phyloP scores from a whole-genome alignment of 2,888 invertebrate genomes.

The Ennomos fuscantarius region DNA sequence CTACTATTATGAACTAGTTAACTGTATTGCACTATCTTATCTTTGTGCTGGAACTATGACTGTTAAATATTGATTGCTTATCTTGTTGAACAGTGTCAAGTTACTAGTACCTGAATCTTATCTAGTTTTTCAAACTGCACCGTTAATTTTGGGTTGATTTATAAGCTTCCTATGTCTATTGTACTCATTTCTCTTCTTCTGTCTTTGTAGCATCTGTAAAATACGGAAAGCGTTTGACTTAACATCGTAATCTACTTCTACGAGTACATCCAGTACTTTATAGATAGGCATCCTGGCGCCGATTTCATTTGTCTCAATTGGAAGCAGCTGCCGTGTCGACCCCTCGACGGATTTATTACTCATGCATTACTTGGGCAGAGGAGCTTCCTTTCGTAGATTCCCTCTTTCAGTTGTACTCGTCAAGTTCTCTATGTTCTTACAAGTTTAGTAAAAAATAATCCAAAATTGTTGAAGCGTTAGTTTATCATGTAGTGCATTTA shows the following conservation, averaged over 20 bases:
- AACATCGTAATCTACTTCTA: not conserved
- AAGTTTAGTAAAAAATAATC: too few relatives aligned
- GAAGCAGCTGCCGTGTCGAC: conserved; percentile 60
- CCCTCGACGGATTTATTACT: conserved; percentile 54
- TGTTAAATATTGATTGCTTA: too few relatives aligned
- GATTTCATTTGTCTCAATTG: conserved; percentile 76
- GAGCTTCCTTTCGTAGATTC: conserved; percentile 24
- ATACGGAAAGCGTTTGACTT: not conserved
- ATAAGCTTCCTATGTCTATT: too few relatives aligned
- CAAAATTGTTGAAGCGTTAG: too few relatives aligned
- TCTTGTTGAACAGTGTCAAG: too few relatives aligned
- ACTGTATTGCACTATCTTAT: too few relatives aligned
- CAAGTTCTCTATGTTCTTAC: conserved; percentile 1
- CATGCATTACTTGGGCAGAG: conserved; percentile 33
- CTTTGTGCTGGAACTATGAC: too few relatives aligned
- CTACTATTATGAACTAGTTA: too few relatives aligned
- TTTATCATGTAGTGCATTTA: not conserved
- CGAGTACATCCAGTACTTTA: conserved; percentile 11
- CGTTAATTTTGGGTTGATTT: too few relatives aligned
- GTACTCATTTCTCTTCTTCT: not conserved
- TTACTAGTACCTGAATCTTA: too few relatives aligned
- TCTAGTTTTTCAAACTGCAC: too few relatives aligned
- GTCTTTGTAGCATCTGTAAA: not conserved
- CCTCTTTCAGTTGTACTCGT: conserved; percentile 22
- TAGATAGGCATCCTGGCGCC: conserved; percentile 60